Conservation (phyloP, 2,113 vertebrate species). For the Oreochromis tanganicae region DNA sequence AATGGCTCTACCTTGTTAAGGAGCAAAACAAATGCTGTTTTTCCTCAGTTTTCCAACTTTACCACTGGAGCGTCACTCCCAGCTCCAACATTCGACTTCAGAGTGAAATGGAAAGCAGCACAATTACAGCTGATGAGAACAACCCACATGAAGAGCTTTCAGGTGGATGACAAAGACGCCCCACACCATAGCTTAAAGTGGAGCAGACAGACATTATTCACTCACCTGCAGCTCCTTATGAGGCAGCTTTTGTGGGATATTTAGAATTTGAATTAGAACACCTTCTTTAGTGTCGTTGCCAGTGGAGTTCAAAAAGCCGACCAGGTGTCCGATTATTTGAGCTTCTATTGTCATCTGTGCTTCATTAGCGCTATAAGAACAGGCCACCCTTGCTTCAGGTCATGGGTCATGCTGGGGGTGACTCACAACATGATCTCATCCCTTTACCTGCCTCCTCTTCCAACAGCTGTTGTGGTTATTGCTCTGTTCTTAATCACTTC, state of each 20-base stretch:
- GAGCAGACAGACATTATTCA: neutral
- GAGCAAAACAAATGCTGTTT: neutral
- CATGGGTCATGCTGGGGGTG: slow-evolving; percentile 23
- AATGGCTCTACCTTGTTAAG: neutral
- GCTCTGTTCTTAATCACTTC: neutral
- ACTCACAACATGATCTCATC: neutral
- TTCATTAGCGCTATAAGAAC: neutral
- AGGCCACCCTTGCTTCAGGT: neutral
- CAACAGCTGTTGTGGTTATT: slow-evolving; percentile 39
- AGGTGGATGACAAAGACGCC: slow-evolving; percentile 4
- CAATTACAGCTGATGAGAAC: slow-evolving; percentile 52
- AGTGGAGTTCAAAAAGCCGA: neutral
- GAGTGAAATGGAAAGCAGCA: neutral
- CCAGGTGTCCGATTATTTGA: neutral
- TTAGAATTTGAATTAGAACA: neutral
- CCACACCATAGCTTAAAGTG: neutral
- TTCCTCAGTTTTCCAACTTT: neutral
- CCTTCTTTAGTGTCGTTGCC: neutral
- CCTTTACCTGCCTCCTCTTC: neutral
- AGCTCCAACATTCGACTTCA: neutral
- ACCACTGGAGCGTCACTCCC: neutral
- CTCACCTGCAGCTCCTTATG: neutral
- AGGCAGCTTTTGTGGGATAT: neutral
- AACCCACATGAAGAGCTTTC: slow-evolving; percentile 28
- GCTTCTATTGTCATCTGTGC: neutral